A percentile compares a stretch with the other conserved stretches of the same genome.
These are phyloP conservation scores for Trinectes maculatus DNA, from an alignment of 2,113 vertebrate genomes.

Conservation along the genomic window DNA sequence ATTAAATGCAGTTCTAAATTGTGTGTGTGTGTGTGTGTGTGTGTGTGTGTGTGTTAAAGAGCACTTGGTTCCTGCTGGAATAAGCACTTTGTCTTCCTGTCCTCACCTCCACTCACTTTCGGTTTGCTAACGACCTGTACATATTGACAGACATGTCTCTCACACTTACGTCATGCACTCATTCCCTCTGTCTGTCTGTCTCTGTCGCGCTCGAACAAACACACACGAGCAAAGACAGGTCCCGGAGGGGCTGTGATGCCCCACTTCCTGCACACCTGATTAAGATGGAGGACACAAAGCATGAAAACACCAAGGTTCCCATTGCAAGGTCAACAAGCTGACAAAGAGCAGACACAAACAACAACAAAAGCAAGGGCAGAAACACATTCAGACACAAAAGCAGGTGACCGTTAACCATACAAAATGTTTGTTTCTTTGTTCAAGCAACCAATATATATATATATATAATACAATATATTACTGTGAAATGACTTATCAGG, in stretches of 20 bases:
- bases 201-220: conserved; percentile 11
- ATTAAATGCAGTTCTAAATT: no score
- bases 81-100: conserved; percentile 59
- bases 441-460: background rate
- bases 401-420: no score
- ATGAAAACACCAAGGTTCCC: conserved; percentile 59
- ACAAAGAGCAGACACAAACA: no score
- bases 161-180: conserved; percentile 33
- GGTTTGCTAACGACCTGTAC: conserved; percentile 66
- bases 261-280: conserved; percentile 61
- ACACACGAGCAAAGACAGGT: conserved; percentile 32
- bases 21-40: background rate
- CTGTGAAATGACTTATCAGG: background rate
- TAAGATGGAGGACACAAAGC: conserved; percentile 65
- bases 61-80: conserved; percentile 38
- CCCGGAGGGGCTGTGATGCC: conserved; percentile 46
- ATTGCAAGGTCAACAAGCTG: conserved; percentile 58
- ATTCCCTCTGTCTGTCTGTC: conserved; percentile 9
- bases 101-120: conserved; percentile 50
- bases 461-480: background rate
- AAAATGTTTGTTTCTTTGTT: no score
- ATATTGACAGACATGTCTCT: conserved; percentile 61
- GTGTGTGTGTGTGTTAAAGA: conserved; percentile 1
- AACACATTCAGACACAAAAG: conserved; percentile 20
- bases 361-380: conserved; percentile 18